Percentiles rank a stretch among this genome's conserved stretches.
Conservation (phyloP, 2,888 invertebrate genomes). For the Stegophylla sp. region DNA sequence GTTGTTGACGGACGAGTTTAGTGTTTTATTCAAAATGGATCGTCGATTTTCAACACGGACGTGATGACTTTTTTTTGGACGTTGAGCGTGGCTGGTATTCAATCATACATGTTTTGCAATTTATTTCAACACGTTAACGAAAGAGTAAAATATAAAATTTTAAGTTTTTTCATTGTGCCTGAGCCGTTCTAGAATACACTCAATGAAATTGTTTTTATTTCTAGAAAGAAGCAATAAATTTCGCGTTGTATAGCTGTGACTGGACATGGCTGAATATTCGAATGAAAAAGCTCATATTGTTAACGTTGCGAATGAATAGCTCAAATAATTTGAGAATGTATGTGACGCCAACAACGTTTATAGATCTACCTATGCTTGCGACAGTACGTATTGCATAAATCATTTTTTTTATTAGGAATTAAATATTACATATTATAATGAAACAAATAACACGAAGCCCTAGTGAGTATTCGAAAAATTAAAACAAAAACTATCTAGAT, state of each 20-base stretch:
- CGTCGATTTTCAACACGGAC: neutral
- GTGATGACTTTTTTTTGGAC: neutral
- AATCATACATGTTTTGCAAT: neutral
- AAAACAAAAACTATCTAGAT: too few species aligned
- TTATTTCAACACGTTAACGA: constrained; percentile 10
- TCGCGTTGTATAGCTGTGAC: neutral
- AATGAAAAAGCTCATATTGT: neutral
- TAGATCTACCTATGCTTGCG: neutral
- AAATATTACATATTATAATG: too few species aligned
- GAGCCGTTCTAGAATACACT: too few species aligned
- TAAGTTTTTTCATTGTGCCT: neutral
- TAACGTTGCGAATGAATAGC: neutral
- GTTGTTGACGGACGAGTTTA: too few species aligned
- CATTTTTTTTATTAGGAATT: too few species aligned
- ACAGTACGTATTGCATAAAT: neutral
- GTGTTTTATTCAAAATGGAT: neutral
- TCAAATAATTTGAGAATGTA: neutral
- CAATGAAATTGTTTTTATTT: neutral
- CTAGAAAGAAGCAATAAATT: neutral
- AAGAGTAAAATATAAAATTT: neutral
- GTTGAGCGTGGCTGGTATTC: neutral
- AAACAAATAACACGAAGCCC: too few species aligned
- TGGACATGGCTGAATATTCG: neutral
- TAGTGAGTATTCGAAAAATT: too few species aligned
- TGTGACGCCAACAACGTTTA: neutral